phyloP scores from a whole-genome alignment of 1,140 invertebrate genomes.

The Euura saliciscinereae region DNA sequence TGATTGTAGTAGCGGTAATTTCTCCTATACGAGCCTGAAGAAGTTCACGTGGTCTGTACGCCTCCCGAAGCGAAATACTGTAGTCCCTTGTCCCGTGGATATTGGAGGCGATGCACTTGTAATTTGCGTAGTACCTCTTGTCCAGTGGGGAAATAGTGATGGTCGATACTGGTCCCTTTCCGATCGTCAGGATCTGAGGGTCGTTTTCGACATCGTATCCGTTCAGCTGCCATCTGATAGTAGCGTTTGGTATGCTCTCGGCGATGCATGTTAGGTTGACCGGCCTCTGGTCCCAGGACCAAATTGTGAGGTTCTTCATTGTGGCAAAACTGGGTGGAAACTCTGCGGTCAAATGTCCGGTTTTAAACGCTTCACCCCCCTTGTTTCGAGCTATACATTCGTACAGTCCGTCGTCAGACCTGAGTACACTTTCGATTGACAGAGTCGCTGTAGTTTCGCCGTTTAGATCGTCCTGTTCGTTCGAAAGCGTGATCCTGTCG shows the following conservation, averaged over 20 bases:
- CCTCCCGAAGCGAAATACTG: slow-evolving; percentile 75
- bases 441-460: slow-evolving; percentile 70
- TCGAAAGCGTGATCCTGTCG: slow-evolving; percentile 67
- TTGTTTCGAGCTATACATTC: slow-evolving; percentile 84
- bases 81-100: slow-evolving; percentile 71
- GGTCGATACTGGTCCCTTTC: slow-evolving; percentile 72
- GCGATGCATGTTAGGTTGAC: slow-evolving; percentile 90
- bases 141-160: slow-evolving; percentile 72
- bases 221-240: slow-evolving; percentile 79
- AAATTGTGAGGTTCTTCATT: slow-evolving; percentile 73
- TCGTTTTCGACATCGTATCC: slow-evolving; percentile 61
- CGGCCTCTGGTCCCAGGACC: slow-evolving; percentile 80
- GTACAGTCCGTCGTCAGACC: slow-evolving; percentile 86
- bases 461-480: slow-evolving; percentile 61
- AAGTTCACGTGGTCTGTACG: slow-evolving; percentile 63
- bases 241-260: slow-evolving; percentile 90
- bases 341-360: slow-evolving; percentile 84
- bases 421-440: slow-evolving; percentile 56
- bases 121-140: slow-evolving; percentile 72
- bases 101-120: slow-evolving; percentile 85
- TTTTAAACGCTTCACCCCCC: slow-evolving; percentile 74
- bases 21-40: slow-evolving; percentile 66
- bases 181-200: slow-evolving; percentile 64
- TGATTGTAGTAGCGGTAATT: slow-evolving; percentile 83
- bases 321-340: slow-evolving; percentile 80